These are phyloP conservation scores for Simalia tracyae DNA, from an alignment of 2,797 vertebrate genomes.

Conservation along the genomic window DNA sequence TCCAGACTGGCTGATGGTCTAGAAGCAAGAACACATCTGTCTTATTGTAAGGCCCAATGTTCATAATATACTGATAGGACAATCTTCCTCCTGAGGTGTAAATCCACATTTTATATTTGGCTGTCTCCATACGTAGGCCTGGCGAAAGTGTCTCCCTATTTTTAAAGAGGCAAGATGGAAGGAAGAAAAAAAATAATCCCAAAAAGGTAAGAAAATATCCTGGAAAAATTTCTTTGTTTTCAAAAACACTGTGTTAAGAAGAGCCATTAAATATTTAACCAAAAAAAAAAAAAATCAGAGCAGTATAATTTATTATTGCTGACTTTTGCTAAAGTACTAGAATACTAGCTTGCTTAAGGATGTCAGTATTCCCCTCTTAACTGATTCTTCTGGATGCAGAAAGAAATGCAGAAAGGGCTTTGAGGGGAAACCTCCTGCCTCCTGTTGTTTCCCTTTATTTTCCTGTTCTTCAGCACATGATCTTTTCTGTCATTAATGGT, in stretches of 20 bases:
- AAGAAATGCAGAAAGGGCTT: slow-evolving; percentile 16
- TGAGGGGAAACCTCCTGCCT: slow-evolving; percentile 42
- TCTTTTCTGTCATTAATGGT: slow-evolving; percentile 70
- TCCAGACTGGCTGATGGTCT: not conserved
- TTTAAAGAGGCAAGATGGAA: not conserved
- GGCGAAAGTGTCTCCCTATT: too few relatives aligned
- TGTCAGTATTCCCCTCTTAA: not conserved
- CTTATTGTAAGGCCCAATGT: not conserved
- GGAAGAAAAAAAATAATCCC: not conserved
- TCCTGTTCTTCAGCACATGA: slow-evolving; percentile 68
- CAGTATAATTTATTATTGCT: not conserved
- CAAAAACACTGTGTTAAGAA: not conserved
- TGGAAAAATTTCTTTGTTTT: not conserved
- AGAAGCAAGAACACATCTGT: not conserved
- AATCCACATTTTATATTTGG: not conserved
- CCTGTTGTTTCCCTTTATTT: slow-evolving; percentile 64
- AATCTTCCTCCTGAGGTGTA: not conserved
- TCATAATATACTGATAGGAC: not conserved
- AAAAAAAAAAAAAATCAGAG: not conserved
- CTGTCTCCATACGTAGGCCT: too few relatives aligned
- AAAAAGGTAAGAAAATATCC: not conserved
- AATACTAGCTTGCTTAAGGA: slow-evolving; percentile 11
- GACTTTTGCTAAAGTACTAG: not conserved
- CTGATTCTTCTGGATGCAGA: slow-evolving; percentile 22
- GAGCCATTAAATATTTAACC: not conserved